Evolutionary conservation across 2,888 invertebrate species (phyloP).

Genomic region (Apantesis nais): DNA sequence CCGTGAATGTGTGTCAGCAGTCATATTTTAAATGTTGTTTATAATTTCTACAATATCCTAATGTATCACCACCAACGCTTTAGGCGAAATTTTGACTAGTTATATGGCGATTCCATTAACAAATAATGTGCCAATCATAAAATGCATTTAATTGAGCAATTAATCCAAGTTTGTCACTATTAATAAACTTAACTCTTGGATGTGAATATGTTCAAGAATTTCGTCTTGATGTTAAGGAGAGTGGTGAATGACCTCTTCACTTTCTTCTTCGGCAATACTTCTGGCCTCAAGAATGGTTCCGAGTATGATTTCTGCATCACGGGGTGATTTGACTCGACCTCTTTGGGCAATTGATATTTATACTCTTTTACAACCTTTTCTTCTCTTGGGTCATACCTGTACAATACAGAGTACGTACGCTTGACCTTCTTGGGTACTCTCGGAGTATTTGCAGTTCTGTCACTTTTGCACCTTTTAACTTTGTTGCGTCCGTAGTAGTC

Average conservation of each 20-base stretch:
- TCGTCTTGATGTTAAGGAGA: slow-evolving; percentile 77
- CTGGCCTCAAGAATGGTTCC: slow-evolving; percentile 74
- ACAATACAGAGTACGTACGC: slow-evolving; percentile 78
- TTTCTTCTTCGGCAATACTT: slow-evolving; percentile 75
- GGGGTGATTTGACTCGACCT: slow-evolving; percentile 49
- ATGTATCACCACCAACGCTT: slow-evolving; percentile 26
- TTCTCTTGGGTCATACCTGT: slow-evolving; percentile 78
- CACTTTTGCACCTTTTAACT: slow-evolving; percentile 81
- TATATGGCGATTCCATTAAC: slow-evolving; percentile 46
- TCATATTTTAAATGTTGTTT: slow-evolving; percentile 22
- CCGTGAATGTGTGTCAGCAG: slow-evolving; percentile 13
- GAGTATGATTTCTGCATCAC: slow-evolving; percentile 72
- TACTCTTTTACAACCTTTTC: slow-evolving; percentile 81
- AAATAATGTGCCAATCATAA: slow-evolving; percentile 57
- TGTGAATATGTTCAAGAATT: slow-evolving; percentile 78
- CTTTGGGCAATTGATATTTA: slow-evolving; percentile 74
- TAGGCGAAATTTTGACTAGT: slow-evolving; percentile 56
- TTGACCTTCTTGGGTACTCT: slow-evolving; percentile 76
- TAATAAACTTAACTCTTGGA: slow-evolving; percentile 69
- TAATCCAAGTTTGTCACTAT: slow-evolving; percentile 48
- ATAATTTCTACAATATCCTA: slow-evolving; percentile 28
- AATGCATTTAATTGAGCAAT: slow-evolving; percentile 83
- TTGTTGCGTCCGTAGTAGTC: slow-evolving; percentile 80
- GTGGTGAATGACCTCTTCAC: slow-evolving; percentile 81
- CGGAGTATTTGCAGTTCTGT: slow-evolving; percentile 66